Base-by-base conservation (phyloP, 92 coral and sea anemone genomes). In the Palythoa grandiflora region DNA sequence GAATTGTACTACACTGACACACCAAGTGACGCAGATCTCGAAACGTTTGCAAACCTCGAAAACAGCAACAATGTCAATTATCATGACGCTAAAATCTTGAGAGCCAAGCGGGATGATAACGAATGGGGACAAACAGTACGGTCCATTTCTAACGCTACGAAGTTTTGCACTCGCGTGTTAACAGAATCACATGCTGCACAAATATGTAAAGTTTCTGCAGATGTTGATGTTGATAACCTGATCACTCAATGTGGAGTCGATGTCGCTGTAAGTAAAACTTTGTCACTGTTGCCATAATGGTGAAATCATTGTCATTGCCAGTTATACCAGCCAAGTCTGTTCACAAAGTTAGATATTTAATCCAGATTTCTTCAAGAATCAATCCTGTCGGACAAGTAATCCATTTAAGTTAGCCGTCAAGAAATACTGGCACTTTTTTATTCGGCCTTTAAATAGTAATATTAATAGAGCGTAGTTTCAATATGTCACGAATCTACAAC, bases 81-180 rank as follows among this genome's bases (percentile, higher is more conserved):
- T 36, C 21, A 20, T 55, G 65, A 4, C 16, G 19, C 11, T 36
- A 61, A 14, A 37, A 59, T 47, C 14, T 52, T 35, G 51, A 36
- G 84, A 61, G 16, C 21, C 38, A 78, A 50, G 16, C 84, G 84
- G 59, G 36, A 65, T 59, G 71, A 57, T 39, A 35, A 44, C 28
- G 70, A 47, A 15, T 78, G 71, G 71, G 84, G 84, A 39, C 50
- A 78, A 44, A 51, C 57, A 21, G 84, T 78, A 14, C 84, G 75
- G 83, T 91, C 96, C 2, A 60, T 84, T 0, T 91, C 83, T 36
- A 93, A 93, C 40, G 93, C 95, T 0, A 90, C 95, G n/a, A 65
- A 68, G 35, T 90, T 87, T 83, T 93, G 95, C 83, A 80, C 73
- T 53, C 77, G 83, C 13, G 65, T 79, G n/a, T 60, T 93, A 14